These are phyloP conservation scores for Meriones psammophilus DNA, from an alignment of 2,797 vertebrate genomes.

Conservation along the genomic window DNA sequence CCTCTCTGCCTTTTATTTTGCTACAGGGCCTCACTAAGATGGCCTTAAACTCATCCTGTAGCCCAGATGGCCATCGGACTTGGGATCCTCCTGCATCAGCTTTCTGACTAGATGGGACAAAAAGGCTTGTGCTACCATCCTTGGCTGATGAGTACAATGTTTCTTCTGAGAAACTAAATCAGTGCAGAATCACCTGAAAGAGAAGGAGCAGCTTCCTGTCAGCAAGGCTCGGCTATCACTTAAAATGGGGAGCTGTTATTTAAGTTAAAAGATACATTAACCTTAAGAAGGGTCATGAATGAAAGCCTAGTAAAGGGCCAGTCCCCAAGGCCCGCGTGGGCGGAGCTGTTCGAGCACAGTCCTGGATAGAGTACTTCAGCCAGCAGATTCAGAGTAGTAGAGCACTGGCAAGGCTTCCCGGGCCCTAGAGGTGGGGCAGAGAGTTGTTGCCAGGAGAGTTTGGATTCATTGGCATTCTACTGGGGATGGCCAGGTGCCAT, in stretches of 20 bases:
- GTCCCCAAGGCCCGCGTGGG: slow-evolving; percentile 15
- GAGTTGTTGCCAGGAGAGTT: slow-evolving; percentile 68
- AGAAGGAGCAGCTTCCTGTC: slow-evolving; percentile 50
- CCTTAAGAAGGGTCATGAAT: slow-evolving; percentile 16
- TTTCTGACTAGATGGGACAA: neutral
- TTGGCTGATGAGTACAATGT: neutral
- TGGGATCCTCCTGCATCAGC: neutral
- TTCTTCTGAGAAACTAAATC: slow-evolving; percentile 54
- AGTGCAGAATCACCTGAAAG: slow-evolving; percentile 50
- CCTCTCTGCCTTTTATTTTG: neutral
- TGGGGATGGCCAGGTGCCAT: slow-evolving; percentile 75
- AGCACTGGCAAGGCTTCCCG: slow-evolving; percentile 51
- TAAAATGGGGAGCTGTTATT: slow-evolving; percentile 35
- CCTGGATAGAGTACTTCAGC: slow-evolving; percentile 64
- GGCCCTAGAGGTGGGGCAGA: slow-evolving; percentile 6
- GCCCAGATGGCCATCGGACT: neutral
- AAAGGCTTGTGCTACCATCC: neutral
- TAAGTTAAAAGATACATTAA: slow-evolving; percentile 54
- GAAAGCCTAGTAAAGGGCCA: slow-evolving; percentile 37
- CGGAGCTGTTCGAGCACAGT: neutral
- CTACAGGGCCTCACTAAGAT: neutral
- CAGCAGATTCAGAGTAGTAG: neutral
- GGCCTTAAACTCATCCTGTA: neutral
- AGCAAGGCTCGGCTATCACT: neutral
- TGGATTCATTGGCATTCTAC: slow-evolving; percentile 67